Conservation (phyloP, 2,113 vertebrate species). For the Diadophis punctatus region DNA sequence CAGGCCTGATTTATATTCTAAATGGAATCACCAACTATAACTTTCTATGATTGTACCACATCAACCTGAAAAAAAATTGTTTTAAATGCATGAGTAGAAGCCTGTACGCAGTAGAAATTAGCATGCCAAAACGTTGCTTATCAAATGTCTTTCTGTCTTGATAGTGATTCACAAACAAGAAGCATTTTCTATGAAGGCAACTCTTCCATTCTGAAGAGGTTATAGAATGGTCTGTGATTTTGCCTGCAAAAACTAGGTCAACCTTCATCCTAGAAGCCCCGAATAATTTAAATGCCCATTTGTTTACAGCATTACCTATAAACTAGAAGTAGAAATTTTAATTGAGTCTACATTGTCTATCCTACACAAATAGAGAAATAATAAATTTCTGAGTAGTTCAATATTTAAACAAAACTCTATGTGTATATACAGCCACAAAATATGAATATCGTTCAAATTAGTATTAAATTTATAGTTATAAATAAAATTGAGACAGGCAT, state of each 20-base stretch:
- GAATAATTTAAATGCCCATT: constrained; percentile 13
- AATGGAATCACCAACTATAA: not conserved
- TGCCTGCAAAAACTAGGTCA: not conserved
- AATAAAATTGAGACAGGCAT: not conserved
- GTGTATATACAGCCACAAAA: not conserved
- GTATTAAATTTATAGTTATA: not conserved
- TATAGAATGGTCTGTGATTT: not conserved
- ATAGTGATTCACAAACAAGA: not conserved
- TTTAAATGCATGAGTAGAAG: not conserved
- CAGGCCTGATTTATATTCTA: not conserved
- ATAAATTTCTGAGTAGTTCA: not conserved
- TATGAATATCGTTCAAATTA: not conserved
- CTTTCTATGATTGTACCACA: not conserved
- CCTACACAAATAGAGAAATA: not conserved
- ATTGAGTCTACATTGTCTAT: not conserved
- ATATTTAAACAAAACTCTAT: not conserved
- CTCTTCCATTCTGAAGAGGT: not conserved
- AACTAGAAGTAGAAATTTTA: not conserved
- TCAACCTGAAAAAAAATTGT: not conserved
- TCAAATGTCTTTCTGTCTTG: not conserved
- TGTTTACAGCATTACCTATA: not conserved
- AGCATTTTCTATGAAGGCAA: not conserved
- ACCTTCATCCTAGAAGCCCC: not conserved
- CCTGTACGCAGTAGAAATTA: not conserved
- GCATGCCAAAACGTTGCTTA: not conserved